Base-by-base conservation (phyloP, 2,113 vertebrate genomes). In the Oncorhynchus tshawytscha region DNA sequence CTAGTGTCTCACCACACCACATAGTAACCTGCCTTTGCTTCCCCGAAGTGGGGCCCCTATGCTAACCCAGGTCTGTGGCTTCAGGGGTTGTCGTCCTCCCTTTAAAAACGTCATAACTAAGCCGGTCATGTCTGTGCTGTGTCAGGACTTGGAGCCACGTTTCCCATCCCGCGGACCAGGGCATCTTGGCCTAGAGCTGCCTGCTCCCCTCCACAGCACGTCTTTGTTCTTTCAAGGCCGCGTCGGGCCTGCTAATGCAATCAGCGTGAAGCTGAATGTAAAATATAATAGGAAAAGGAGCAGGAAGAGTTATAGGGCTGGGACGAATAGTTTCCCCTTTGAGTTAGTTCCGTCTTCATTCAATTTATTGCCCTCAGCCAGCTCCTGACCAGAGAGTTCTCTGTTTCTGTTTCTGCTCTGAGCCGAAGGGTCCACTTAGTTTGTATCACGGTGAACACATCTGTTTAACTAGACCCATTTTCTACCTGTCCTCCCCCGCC, bases 291-390 rank as follows among this genome's bases (percentile, higher is more conserved):
- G 83, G 84, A 74, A 71, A 74, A 24, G 86, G 76, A 85, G 83
- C 75, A 77, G 81, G 85, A 88, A 89, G 89, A 91, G 84, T 91
- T 91, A 92, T 89, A 79, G 86, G 78, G 82, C 84, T 78, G 85
- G 84, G 88, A 89, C 85, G 88, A 89, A 90, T 81, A 84, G 85
- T 89, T 90, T 91, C 87, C 89, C 88, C 84, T 88, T 91, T 88
- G 82, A 91, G 88, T 82, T 86, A 86, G 87, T 92, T 91, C 89
- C 79, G 85, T 90, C 89, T 92, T 86, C 25, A n/a, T 87, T 86
- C 85, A 85, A 89, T 91, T 93, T 90, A 91, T 90, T 79, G 87
- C 85, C 78, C 82, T 82, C 76, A 81, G 85, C 75, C 22, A 86
- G 83, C 83, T 86, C 78, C 86, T 78, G 88, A 88, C 82, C 87